Conservation (phyloP, 2,113 vertebrate genomes). For the Phrynocephalus versicolor region DNA sequence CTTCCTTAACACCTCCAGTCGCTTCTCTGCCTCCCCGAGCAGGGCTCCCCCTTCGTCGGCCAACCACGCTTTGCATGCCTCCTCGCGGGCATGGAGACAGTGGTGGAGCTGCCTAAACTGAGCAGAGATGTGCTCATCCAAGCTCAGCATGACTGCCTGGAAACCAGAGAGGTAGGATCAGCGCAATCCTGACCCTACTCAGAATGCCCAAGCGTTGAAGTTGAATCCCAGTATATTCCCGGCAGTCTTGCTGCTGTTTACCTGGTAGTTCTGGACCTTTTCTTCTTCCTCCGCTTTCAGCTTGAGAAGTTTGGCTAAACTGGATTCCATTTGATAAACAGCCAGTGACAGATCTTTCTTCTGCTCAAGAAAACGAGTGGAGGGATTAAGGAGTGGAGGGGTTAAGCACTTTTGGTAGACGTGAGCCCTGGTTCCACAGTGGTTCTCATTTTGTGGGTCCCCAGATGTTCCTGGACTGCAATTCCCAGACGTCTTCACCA, state of each 20-base stretch:
- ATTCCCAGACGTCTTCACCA: not conserved
- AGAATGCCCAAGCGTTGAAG: too few relatives aligned
- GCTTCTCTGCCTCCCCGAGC: not conserved
- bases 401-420: too few relatives aligned
- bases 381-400: not conserved
- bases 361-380: not conserved
- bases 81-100: not conserved
- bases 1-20: not conserved
- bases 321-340: not conserved
- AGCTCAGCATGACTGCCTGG: slow-evolving; percentile 4
- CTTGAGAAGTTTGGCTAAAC: not conserved
- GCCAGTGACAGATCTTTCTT: not conserved
- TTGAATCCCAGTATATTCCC: not conserved
- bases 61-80: not conserved
- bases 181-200: not conserved
- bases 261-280: not conserved
- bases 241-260: not conserved
- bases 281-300: not conserved
- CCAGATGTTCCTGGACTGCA: not conserved
- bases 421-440: too few relatives aligned
- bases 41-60: not conserved
- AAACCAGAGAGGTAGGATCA: not conserved
- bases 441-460: too few relatives aligned
- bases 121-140: not conserved
- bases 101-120: not conserved